phyloP scores from a whole-genome alignment of 23 tunicate species.

The Halocynthia roretzi region DNA sequence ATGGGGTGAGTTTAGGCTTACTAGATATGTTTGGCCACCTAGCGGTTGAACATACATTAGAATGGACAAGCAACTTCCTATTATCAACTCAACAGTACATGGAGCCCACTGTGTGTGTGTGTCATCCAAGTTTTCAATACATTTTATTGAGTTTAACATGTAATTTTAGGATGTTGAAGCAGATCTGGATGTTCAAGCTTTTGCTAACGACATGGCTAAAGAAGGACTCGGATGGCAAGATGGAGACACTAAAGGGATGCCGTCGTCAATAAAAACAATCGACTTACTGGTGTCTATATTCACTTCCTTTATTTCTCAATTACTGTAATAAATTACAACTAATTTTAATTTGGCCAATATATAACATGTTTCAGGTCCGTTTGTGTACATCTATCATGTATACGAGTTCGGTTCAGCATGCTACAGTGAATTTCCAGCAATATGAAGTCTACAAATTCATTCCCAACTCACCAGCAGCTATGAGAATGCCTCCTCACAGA shows the following conservation, averaged over 20 bases:
- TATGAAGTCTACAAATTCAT: conserved; percentile 26
- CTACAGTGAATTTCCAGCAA: conserved; percentile 49
- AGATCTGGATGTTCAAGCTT: conserved; percentile 1
- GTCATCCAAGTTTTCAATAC: too few species aligned
- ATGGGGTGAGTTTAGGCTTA: conserved; percentile 2
- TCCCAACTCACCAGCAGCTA: conserved; percentile 41
- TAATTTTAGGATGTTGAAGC: conserved; percentile 11
- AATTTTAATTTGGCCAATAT: too few species aligned
- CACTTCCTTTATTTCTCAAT: not conserved
- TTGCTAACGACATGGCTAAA: conserved; percentile 6
- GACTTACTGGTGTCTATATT: not conserved
- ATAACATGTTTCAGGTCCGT: conserved; percentile 14
- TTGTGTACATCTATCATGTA: conserved; percentile 32
- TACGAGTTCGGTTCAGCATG: conserved; percentile 53
- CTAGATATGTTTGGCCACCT: not conserved
- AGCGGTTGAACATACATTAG: too few species aligned
- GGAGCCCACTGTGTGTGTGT: too few species aligned
- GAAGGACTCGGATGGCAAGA: conserved; percentile 20
- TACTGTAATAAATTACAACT: too few species aligned
- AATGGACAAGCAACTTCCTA: too few species aligned
- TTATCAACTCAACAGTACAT: too few species aligned
- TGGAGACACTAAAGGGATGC: conserved; percentile 2
- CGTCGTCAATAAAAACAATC: not conserved
- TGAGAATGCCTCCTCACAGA: conserved; percentile 46
- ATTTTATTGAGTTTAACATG: too few species aligned